These are phyloP conservation scores for Drosophila bunnanda DNA, from an alignment of 2,888 invertebrate genomes.

Conservation along the genomic window DNA sequence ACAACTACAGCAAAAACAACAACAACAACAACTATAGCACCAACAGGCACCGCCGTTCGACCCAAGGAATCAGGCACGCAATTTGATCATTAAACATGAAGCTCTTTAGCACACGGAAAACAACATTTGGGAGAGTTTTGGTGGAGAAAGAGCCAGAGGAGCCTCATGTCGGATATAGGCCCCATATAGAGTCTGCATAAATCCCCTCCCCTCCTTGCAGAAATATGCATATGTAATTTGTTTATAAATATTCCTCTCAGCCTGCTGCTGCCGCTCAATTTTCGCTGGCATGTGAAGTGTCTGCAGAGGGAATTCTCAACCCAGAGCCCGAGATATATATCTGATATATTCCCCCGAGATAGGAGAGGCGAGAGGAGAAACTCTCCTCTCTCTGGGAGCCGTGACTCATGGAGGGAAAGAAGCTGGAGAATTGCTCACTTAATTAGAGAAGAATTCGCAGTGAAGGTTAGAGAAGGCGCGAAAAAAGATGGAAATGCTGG, in stretches of 20 bases:
- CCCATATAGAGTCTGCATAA: slow-evolving; percentile 44
- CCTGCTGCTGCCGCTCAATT: slow-evolving; percentile 10
- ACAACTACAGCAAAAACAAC: slow-evolving; percentile 34
- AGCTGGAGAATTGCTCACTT: slow-evolving; percentile 37
- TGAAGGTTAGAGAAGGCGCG: slow-evolving; percentile 12
- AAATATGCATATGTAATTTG: slow-evolving; percentile 71
- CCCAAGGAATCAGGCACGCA: slow-evolving; percentile 72
- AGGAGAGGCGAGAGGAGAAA: slow-evolving; percentile 13
- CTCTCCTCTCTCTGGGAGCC: slow-evolving; percentile 14
- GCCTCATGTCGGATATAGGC: slow-evolving; percentile 41
- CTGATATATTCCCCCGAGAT: slow-evolving; percentile 23
- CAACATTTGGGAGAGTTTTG: slow-evolving; percentile 25
- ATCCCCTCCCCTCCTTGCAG: slow-evolving; percentile 28
- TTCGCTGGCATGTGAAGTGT: slow-evolving; percentile 35
- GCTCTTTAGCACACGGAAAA: slow-evolving; percentile 79
- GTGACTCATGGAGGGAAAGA: slow-evolving; percentile 30
- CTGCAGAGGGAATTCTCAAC: slow-evolving; percentile 36
- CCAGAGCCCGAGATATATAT: slow-evolving; percentile 30
- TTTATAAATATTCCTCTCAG: slow-evolving; percentile 61
- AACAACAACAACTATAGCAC: slow-evolving; percentile 38
- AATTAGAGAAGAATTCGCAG: slow-evolving; percentile 42
- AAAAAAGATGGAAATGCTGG: background rate
- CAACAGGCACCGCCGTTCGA: slow-evolving; percentile 37
- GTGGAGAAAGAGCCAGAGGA: slow-evolving; percentile 11
- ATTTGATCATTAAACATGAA: slow-evolving; percentile 80